Evolutionary conservation across 2,797 vertebrate species (phyloP), one percentile per base, ranked within the genome.

Genomic region (Tragopan temminckii): DNA sequence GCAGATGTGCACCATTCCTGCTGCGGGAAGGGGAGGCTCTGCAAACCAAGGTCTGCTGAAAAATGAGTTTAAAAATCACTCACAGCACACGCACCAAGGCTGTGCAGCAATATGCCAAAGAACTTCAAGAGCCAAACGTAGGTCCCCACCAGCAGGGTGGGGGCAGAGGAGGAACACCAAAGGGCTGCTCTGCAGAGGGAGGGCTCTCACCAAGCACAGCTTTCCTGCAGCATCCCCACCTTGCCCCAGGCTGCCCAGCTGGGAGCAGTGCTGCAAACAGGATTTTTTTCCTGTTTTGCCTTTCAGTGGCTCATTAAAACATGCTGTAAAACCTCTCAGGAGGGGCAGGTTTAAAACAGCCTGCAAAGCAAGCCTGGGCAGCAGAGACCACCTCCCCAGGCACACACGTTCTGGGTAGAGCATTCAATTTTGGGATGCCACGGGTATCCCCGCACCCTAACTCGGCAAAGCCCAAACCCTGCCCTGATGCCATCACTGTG

Each of bases 41-140:
- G 95, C 58, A 85, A 74, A 77, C 31, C 0, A 4, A 89, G 69
- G 72, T 35, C 11, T 82, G 78, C 40, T 87, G 63, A 88, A 94
- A 72, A 15, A 85, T 19, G 63, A 66, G n/a, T 90, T 95, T 85
- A 89, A 68, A 68, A 95, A 58, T 55, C 69, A 93, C 70, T 91
- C 20, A 29, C 15, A 27, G 50, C 45, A 88, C 42, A 59, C 40
- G 45, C n/a, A 69, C 57, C 88, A 96, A 96, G 88, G 38, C 9
- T 1, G 24, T 11, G 9, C 35, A 85, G 78, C 85, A 80, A 35
- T 50, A 48, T 64, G 58, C n/a, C 4, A 77, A 70, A 36, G 42
- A 2, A 6, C 42, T 66, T 14, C 27, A 11, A 64, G 31, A 29
- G 11, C 55, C 61, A 38, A 43, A 33, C 16, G 14, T 10, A 11